Conservation (phyloP, 2,888 invertebrate species). For the Lepas anatifera region DNA sequence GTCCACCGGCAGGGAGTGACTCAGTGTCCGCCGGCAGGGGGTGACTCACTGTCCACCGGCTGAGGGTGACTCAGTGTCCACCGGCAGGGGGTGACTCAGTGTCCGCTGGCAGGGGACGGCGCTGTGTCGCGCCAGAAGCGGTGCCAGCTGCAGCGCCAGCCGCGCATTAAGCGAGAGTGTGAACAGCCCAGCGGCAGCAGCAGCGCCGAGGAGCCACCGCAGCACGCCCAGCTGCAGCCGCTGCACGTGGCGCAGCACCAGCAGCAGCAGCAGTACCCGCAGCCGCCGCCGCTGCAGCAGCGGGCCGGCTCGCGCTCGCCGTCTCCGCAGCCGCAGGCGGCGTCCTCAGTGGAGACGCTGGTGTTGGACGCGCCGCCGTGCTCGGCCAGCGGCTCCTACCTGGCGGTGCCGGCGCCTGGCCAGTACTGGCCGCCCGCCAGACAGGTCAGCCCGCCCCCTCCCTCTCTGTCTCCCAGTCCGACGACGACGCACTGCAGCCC, state of each 20-base stretch:
- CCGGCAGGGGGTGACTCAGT: too few relatives aligned
- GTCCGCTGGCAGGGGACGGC: background rate
- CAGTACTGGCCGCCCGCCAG: background rate
- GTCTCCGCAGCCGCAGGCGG: background rate
- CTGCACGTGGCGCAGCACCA: too few relatives aligned
- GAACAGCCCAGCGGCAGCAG: background rate
- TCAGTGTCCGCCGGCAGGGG: too few relatives aligned
- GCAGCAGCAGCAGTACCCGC: too few relatives aligned
- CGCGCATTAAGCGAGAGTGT: background rate
- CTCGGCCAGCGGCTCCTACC: background rate
- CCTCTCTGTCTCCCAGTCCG: too few relatives aligned
- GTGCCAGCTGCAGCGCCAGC: conserved; percentile 4
- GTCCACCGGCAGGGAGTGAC: too few relatives aligned
- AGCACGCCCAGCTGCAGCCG: too few relatives aligned
- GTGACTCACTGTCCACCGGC: too few relatives aligned
- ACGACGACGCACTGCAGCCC: too few relatives aligned
- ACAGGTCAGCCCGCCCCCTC: background rate
- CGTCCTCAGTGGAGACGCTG: background rate
- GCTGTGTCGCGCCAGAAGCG: background rate
- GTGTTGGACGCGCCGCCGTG: background rate
- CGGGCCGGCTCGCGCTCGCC: background rate
- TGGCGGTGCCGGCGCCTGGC: background rate
- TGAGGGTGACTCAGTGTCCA: too few relatives aligned
- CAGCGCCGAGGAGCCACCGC: background rate
- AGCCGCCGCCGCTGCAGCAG: too few relatives aligned